Percentiles rank a stretch among this genome's conserved stretches.
These are phyloP conservation scores for Physella acuta DNA, from an alignment of 1,140 invertebrate species.

Conservation along the genomic window DNA sequence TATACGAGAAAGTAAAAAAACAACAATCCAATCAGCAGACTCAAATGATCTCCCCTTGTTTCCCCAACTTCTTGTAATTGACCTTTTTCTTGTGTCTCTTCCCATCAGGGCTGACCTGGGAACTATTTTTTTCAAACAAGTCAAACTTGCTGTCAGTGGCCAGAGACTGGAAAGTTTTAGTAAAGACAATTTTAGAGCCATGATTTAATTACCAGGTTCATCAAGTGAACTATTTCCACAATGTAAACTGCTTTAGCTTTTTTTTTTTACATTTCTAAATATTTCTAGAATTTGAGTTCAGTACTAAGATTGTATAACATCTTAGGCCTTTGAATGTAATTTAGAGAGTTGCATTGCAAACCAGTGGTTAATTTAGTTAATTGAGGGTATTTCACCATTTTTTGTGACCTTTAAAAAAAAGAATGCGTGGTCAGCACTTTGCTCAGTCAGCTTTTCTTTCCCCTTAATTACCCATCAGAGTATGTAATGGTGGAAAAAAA, in stretches of 20 bases:
- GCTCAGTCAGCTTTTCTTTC: no score
- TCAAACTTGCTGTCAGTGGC: slow-evolving; percentile 56
- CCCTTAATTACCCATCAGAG: no score
- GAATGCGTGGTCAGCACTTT: no score
- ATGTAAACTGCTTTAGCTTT: background rate
- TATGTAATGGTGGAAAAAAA: no score
- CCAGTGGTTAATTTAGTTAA: background rate
- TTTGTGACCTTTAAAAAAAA: no score
- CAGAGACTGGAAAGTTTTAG: slow-evolving; percentile 47
- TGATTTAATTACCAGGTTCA: background rate
- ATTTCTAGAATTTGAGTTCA: background rate
- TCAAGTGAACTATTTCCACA: background rate
- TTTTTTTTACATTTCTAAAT: background rate
- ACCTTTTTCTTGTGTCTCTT: slow-evolving; percentile 38
- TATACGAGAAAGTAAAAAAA: no score
- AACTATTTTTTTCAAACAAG: slow-evolving; percentile 33
- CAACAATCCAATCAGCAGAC: no score
- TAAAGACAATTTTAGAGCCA: background rate
- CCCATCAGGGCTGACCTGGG: slow-evolving; percentile 14
- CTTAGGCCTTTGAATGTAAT: no score
- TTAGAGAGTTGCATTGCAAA: background rate
- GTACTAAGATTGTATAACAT: background rate
- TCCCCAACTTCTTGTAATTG: slow-evolving; percentile 20
- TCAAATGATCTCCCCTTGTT: background rate
- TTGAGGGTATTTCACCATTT: no score